A percentile compares a stretch with the other conserved stretches of the same genome.
Evolutionary conservation across 1,140 invertebrate genomes (phyloP).

Genomic region (Chionoecetes opilio): DNA sequence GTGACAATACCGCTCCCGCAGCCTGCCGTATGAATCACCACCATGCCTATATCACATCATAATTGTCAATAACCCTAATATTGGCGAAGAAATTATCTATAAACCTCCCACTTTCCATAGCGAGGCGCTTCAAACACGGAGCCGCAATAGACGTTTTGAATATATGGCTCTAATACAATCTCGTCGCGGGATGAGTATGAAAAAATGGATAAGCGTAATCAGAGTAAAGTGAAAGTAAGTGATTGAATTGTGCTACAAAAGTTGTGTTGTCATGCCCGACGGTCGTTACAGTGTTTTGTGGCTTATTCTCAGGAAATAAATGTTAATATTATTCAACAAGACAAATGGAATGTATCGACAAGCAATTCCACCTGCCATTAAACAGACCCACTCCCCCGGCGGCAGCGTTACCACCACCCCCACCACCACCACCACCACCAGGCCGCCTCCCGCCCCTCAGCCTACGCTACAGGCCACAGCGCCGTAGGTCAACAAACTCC

Average conservation of each 20-base stretch:
- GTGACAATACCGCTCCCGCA: neutral
- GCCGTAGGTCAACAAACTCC: neutral
- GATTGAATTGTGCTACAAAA: neutral
- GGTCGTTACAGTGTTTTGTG: neutral
- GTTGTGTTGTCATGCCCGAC: neutral
- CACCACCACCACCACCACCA: no score
- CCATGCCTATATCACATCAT: conserved; percentile 68
- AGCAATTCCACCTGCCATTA: neutral
- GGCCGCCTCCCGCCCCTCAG: neutral
- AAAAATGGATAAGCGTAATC: neutral
- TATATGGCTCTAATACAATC: conserved; percentile 10
- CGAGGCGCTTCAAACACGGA: conserved; percentile 67
- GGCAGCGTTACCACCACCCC: neutral
- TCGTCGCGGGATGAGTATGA: neutral
- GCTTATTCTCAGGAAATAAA: conserved; percentile 6
- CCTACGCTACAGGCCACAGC: neutral
- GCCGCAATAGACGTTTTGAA: conserved; percentile 52
- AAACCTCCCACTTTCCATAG: conserved; percentile 71
- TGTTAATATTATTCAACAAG: neutral
- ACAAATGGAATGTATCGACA: neutral
- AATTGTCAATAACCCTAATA: conserved; percentile 78
- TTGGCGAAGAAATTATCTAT: conserved; percentile 71
- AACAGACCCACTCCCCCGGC: neutral
- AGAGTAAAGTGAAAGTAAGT: neutral
- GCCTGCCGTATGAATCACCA: conserved; percentile 68